Evolutionary conservation across 2,113 vertebrate genomes (phyloP).

Genomic region (Heterotilapia buettikoferi): DNA sequence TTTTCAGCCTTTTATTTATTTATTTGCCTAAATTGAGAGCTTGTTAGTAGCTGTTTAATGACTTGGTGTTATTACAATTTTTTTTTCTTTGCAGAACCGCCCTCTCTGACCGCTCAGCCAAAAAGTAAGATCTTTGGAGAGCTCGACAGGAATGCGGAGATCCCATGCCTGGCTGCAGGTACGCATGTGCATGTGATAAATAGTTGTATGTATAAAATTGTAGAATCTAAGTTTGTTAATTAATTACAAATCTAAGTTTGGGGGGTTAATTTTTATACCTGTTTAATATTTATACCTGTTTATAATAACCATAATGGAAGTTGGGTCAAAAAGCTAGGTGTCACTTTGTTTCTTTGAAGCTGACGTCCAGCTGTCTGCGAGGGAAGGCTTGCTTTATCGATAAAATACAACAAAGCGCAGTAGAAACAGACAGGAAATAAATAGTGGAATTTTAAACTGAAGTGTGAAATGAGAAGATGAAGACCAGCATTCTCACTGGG

Average conservation of each 20-base stretch:
- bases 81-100: slow-evolving; percentile 73
- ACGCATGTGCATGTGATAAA: neutral
- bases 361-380: neutral
- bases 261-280: neutral
- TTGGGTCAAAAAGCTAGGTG: neutral
- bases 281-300: too few species aligned
- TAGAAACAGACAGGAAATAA: neutral
- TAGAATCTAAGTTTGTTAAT: neutral
- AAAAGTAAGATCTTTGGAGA: slow-evolving; percentile 74
- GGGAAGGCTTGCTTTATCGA: neutral
- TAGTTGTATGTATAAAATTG: neutral
- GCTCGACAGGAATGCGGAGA: slow-evolving; percentile 81
- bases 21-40: neutral
- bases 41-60: neutral
- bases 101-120: slow-evolving; percentile 79
- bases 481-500: neutral
- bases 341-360: neutral
- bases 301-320: neutral
- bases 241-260: too few species aligned
- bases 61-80: neutral
- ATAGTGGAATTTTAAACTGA: neutral
- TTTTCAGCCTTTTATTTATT: neutral
- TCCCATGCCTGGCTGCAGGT: slow-evolving; percentile 86
- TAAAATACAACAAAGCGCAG: neutral
- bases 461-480: neutral